These are phyloP conservation scores for Amphiprion ocellaris DNA, from an alignment of 2,113 vertebrate species.

Conservation along the genomic window DNA sequence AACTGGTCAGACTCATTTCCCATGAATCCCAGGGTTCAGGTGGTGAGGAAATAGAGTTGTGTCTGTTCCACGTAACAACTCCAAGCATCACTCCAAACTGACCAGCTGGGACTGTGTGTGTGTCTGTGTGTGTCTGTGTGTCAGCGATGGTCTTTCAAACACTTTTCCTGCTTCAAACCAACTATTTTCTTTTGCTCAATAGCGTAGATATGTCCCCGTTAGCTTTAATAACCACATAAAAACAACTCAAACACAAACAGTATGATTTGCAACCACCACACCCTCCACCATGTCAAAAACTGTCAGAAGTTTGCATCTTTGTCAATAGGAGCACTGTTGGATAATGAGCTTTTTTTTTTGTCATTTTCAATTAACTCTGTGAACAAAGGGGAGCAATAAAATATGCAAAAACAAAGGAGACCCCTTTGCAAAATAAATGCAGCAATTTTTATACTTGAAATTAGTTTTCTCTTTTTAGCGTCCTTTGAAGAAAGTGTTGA, in stretches of 20 bases:
- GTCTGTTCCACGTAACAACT: conserved; percentile 53
- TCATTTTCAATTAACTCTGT: conserved; percentile 75
- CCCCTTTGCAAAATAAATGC: conserved; percentile 82
- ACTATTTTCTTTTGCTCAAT: conserved; percentile 65
- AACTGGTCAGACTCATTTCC: conserved; percentile 62
- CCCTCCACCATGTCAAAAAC: conserved; percentile 71
- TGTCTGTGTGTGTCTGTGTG: conserved; percentile 53
- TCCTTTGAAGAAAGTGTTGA: conserved; percentile 86
- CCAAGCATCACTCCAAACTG: conserved; percentile 67
- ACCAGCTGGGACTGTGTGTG: conserved; percentile 64
- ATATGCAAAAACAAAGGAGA: conserved; percentile 70
- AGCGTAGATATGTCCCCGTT: conserved; percentile 69
- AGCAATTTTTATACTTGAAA: conserved; percentile 82
- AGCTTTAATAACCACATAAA: conserved; percentile 76
- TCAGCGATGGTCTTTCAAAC: conserved; percentile 71
- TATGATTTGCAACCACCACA: conserved; percentile 68
- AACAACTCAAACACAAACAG: conserved; percentile 79
- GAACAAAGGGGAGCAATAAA: conserved; percentile 64
- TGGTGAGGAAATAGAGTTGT: conserved; percentile 59
- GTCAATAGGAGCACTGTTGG: conserved; percentile 72
- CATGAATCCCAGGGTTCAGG: conserved; percentile 65
- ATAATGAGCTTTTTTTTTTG: conserved; percentile 69
- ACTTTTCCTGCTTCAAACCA: conserved; percentile 70
- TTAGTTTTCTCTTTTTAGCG: conserved; percentile 81
- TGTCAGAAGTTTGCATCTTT: conserved; percentile 71